These are phyloP conservation scores for Drosophila tropicalis DNA, from an alignment of 1,140 invertebrate species.

Conservation along the genomic window DNA sequence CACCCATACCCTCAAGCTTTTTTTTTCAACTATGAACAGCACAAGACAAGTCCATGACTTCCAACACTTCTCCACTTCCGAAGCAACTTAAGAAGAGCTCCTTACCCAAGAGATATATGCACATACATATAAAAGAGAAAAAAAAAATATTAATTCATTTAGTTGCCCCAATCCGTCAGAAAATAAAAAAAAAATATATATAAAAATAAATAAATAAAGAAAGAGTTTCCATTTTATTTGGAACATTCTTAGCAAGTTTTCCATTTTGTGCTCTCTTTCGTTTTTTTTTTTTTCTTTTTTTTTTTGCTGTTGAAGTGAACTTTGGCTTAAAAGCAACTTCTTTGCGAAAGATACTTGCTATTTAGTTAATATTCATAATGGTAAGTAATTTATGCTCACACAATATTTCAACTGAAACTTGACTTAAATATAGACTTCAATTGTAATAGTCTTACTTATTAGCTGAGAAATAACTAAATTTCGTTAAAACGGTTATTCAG, in stretches of 20 bases:
- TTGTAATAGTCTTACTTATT: too few species aligned
- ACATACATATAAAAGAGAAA: constrained; percentile 19
- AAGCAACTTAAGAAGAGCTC: neutral
- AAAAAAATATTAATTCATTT: constrained; percentile 69
- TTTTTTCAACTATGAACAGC: constrained; percentile 10
- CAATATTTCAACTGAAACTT: neutral
- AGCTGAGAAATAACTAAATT: too few species aligned
- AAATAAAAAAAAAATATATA: constrained; percentile 7
- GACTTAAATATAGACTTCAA: too few species aligned
- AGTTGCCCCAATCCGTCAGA: constrained; percentile 51
- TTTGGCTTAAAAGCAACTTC: constrained; percentile 11
- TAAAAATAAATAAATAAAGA: too few species aligned
- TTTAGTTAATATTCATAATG: constrained; percentile 9
- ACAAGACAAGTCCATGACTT: constrained; percentile 10
- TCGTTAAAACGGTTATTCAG: too few species aligned
- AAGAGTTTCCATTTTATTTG: constrained; percentile 13
- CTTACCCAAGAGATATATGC: neutral
- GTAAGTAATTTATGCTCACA: neutral
- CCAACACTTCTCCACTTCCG: constrained; percentile 12
- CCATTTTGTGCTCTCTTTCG: constrained; percentile 9
- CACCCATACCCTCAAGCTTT: constrained; percentile 12
- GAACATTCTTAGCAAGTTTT: constrained; percentile 15
- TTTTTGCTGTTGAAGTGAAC: constrained; percentile 3
- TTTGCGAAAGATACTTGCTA: constrained; percentile 1
- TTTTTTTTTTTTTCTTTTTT: neutral